Percentiles rank a stretch among this genome's conserved stretches.
phyloP scores from a whole-genome alignment of 2,888 invertebrate genomes.

The Miltochrista miniata region DNA sequence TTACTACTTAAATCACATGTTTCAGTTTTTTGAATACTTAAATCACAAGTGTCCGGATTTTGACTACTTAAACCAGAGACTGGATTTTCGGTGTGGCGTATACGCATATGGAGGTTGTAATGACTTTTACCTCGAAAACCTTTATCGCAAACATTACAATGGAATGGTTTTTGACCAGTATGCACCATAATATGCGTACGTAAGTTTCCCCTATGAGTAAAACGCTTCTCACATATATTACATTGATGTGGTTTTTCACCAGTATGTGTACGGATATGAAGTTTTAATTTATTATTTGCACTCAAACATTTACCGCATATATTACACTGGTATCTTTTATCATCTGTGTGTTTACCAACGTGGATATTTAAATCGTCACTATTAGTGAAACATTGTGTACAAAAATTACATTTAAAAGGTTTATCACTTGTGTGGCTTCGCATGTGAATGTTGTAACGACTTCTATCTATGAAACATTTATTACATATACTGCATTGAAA shows the following conservation, averaged over 20 bases:
- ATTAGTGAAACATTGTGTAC: background rate
- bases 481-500: background rate
- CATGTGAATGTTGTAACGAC: background rate
- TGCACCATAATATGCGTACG: background rate
- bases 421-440: background rate
- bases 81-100: background rate
- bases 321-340: background rate
- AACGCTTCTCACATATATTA: background rate
- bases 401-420: background rate
- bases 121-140: background rate
- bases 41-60: no score
- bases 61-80: no score
- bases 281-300: background rate
- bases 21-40: no score
- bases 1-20: no score
- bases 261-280: background rate
- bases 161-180: background rate
- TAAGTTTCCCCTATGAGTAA: background rate
- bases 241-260: background rate
- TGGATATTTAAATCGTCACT: background rate
- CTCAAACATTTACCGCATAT: background rate
- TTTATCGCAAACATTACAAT: background rate
- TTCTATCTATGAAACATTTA: background rate
- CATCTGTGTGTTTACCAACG: background rate
- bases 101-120: background rate